Evolutionary conservation across 2,888 invertebrate genomes (phyloP).

Genomic region (Cepaea hortensis): DNA sequence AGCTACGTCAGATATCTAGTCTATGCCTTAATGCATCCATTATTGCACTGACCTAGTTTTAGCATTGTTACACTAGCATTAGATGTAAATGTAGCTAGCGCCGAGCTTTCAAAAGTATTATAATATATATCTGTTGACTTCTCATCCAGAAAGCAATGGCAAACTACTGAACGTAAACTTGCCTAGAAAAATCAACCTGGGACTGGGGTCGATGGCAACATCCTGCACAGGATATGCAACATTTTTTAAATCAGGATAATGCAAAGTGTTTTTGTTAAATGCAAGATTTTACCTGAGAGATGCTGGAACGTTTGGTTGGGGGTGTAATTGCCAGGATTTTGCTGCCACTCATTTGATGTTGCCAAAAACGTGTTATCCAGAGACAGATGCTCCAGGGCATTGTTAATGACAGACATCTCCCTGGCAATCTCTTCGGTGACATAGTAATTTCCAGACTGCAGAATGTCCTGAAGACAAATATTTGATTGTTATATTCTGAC

Average conservation of each 20-base stretch:
- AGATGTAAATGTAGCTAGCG: too few species aligned
- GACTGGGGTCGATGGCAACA: too few species aligned
- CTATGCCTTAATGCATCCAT: too few species aligned
- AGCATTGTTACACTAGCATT: too few species aligned
- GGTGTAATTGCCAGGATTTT: slow-evolving; percentile 51
- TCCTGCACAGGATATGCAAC: too few species aligned
- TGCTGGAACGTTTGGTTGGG: slow-evolving; percentile 33
- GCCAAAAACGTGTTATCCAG: slow-evolving; percentile 69
- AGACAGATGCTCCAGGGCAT: slow-evolving; percentile 71
- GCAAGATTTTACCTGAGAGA: slow-evolving; percentile 51
- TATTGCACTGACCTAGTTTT: too few species aligned
- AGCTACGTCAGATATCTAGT: too few species aligned
- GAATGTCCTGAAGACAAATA: slow-evolving; percentile 53
- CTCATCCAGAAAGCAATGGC: too few species aligned
- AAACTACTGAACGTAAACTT: too few species aligned
- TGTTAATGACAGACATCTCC: slow-evolving; percentile 67
- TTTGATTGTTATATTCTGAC: background rate
- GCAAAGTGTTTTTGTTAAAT: background rate
- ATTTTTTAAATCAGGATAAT: background rate
- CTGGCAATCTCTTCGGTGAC: slow-evolving; percentile 71
- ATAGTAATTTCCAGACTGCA: slow-evolving; percentile 69
- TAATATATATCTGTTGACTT: too few species aligned
- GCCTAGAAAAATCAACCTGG: too few species aligned
- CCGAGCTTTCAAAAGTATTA: too few species aligned
- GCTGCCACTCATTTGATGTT: slow-evolving; percentile 65